Evolutionary conservation across 2,888 invertebrate species (phyloP).

Genomic region (Leptopilina drosophilae): DNA sequence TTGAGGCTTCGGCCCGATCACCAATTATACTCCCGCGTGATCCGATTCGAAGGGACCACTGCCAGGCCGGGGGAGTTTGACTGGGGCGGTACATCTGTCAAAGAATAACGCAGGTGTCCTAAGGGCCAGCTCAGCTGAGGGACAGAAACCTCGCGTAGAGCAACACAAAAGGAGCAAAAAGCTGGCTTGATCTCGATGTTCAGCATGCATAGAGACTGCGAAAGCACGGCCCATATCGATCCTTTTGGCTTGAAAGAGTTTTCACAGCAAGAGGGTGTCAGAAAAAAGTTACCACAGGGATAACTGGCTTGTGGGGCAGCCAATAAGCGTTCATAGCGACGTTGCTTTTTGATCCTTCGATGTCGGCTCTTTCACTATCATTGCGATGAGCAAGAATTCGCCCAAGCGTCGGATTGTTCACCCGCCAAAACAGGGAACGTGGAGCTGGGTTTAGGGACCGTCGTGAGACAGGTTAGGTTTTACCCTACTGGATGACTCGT

Average conservation of each 20-base stretch:
- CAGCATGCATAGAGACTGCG: too few species aligned
- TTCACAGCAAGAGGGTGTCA: slow-evolving; percentile 63
- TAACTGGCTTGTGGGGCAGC: too few species aligned
- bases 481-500: slow-evolving; percentile 66
- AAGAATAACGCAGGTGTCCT: slow-evolving; percentile 83
- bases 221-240: slow-evolving; percentile 84
- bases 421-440: too few species aligned
- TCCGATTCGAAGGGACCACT: slow-evolving; percentile 80
- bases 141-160: slow-evolving; percentile 86
- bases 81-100: slow-evolving; percentile 84
- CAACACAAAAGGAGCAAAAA: slow-evolving; percentile 80
- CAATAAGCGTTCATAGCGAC: slow-evolving; percentile 83
- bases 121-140: slow-evolving; percentile 82
- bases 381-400: slow-evolving; percentile 78
- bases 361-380: slow-evolving; percentile 88
- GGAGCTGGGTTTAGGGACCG: slow-evolving; percentile 70
- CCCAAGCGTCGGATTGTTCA: slow-evolving; percentile 78
- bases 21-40: slow-evolving; percentile 77
- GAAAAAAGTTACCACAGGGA: too few species aligned
- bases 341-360: slow-evolving; percentile 86
- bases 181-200: slow-evolving; percentile 64
- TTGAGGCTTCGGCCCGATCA: slow-evolving; percentile 75
- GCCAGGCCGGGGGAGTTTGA: slow-evolving; percentile 83
- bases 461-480: too few species aligned
- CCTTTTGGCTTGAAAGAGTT: slow-evolving; percentile 79